phyloP scores from a whole-genome alignment of 1,140 invertebrate species.

The Geopemphigus sp. region DNA sequence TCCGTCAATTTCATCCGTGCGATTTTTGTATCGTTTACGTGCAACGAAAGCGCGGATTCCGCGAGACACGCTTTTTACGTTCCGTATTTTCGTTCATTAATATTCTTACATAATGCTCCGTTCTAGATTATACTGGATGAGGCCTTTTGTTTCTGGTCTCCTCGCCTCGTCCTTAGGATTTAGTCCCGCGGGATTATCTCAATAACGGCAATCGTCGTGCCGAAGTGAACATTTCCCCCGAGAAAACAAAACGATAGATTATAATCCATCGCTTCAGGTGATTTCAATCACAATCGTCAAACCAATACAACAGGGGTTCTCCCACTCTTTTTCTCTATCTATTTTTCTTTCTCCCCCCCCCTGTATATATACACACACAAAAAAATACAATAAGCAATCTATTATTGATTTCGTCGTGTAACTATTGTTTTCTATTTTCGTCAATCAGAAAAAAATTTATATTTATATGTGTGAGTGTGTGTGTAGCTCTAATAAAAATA shows the following conservation, averaged over 20 bases:
- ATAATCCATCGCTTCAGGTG: constrained; percentile 19
- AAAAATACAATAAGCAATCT: neutral
- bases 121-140: neutral
- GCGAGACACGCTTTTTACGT: neutral
- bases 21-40: neutral
- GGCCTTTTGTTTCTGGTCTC: neutral
- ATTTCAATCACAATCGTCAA: constrained; percentile 15
- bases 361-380: neutral
- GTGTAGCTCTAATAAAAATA: neutral
- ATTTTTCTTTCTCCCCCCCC: too few species aligned
- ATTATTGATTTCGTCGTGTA: constrained; percentile 4
- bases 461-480: too few species aligned
- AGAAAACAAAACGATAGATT: constrained; percentile 31
- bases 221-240: neutral
- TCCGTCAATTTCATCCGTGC: neutral
- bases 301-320: neutral
- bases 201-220: neutral
- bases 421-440: constrained; percentile 10
- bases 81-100: neutral
- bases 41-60: neutral
- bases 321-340: neutral
- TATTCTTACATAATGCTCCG: neutral
- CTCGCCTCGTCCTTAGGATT: neutral
- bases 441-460: neutral
- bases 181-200: neutral